phyloP scores from a whole-genome alignment of 1,140 invertebrate species.

The Mesaphorura yosii region DNA sequence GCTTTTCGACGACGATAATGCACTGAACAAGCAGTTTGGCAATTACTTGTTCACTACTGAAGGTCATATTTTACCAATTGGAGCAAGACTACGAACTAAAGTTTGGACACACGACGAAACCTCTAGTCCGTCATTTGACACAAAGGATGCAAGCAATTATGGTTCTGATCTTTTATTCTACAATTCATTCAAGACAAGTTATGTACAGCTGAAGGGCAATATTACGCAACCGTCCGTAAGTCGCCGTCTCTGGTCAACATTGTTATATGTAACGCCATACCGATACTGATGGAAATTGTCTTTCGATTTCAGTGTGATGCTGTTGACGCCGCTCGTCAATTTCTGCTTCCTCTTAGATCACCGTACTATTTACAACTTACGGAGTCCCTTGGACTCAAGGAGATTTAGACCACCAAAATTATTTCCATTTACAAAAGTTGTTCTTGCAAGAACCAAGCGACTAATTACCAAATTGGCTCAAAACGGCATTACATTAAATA shows the following conservation, averaged over 20 bases:
- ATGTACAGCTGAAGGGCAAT: slow-evolving; percentile 16
- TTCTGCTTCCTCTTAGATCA: slow-evolving; percentile 43
- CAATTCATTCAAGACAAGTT: too few species aligned
- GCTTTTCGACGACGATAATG: slow-evolving; percentile 57
- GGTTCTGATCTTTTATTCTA: slow-evolving; percentile 1
- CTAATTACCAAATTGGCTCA: too few species aligned
- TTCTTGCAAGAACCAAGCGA: too few species aligned
- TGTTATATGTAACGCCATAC: not conserved
- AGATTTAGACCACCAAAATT: slow-evolving; percentile 30
- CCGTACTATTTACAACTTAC: slow-evolving; percentile 44
- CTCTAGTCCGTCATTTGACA: not conserved
- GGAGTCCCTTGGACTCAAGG: slow-evolving; percentile 36
- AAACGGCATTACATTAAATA: too few species aligned
- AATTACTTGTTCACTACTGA: slow-evolving; percentile 55
- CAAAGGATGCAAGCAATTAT: not conserved
- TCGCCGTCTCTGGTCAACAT: slow-evolving; percentile 8
- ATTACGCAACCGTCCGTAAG: slow-evolving; percentile 31
- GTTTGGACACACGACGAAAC: slow-evolving; percentile 31
- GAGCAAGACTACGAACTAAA: slow-evolving; percentile 38
- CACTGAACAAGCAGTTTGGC: slow-evolving; percentile 46
- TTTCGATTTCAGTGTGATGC: slow-evolving; percentile 41
- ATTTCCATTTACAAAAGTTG: not conserved
- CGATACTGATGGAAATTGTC: slow-evolving; percentile 10
- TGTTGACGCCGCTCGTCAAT: slow-evolving; percentile 40
- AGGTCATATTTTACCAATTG: slow-evolving; percentile 53